Conservation (phyloP, 1,140 invertebrate species). For the Centruroides vittatus region DNA sequence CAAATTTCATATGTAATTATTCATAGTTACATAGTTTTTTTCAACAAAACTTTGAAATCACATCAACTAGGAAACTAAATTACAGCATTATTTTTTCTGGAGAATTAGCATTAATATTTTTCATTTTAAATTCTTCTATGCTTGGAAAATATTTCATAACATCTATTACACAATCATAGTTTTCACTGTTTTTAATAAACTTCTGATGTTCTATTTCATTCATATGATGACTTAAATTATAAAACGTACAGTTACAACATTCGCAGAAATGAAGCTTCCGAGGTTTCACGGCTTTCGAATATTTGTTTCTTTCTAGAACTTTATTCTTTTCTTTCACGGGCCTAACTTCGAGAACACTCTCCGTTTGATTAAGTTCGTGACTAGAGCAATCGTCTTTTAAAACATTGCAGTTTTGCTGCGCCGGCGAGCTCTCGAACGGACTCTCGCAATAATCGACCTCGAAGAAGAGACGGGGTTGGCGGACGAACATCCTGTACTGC, state of each 20-base stretch:
- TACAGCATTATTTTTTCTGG: no score
- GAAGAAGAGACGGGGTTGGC: slow-evolving; percentile 4
- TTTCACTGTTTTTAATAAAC: slow-evolving; percentile 8
- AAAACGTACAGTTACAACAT: slow-evolving; percentile 6
- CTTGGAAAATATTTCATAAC: slow-evolving; percentile 7
- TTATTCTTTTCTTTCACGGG: neutral
- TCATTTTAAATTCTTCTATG: no score
- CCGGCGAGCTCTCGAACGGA: slow-evolving; percentile 3
- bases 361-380: neutral
- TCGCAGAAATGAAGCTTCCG: slow-evolving; percentile 10
- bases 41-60: no score
- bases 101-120: no score
- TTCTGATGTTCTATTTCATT: slow-evolving; percentile 9
- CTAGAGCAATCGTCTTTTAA: neutral
- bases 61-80: no score
- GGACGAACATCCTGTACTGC: slow-evolving; percentile 8
- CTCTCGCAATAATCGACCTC: neutral
- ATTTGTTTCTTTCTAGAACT: neutral
- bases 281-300: slow-evolving; percentile 1
- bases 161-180: slow-evolving; percentile 8
- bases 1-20: no score
- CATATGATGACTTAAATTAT: slow-evolving; percentile 8
- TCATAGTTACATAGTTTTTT: no score
- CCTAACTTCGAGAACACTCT: neutral
- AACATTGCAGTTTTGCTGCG: neutral